Conservation (phyloP, 1,140 invertebrate genomes). For the Temnothorax longispinosus region DNA sequence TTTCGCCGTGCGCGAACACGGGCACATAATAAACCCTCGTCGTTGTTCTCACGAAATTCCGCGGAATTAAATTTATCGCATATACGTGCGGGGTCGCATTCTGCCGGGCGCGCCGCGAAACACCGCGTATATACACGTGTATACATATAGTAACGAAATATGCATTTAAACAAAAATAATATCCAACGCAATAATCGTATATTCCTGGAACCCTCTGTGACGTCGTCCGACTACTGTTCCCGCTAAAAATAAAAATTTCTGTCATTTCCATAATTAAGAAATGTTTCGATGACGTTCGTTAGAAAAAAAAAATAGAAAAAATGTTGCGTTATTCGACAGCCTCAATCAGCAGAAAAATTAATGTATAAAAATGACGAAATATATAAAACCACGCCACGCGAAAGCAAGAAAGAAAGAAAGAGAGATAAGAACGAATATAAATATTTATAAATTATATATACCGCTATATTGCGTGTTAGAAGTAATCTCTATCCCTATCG, state of each 20-base stretch:
- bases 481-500: background rate
- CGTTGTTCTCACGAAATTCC: background rate
- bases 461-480: background rate
- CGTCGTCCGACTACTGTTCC: background rate
- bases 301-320: background rate
- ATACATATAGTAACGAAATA: background rate
- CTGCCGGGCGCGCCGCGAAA: background rate
- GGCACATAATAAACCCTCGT: constrained; percentile 16
- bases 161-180: constrained; percentile 34
- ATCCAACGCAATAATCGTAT: background rate
- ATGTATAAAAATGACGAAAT: background rate
- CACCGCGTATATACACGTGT: background rate
- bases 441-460: background rate
- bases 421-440: background rate
- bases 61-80: constrained; percentile 51
- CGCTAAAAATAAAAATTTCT: background rate
- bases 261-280: background rate
- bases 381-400: background rate
- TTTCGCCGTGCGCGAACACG: background rate
- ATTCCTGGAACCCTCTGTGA: background rate
- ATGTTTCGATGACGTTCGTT: background rate
- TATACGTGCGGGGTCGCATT: background rate
- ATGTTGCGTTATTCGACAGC: background rate
- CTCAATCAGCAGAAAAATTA: background rate
- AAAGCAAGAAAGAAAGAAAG: background rate